Evolutionary conservation across 2,113 vertebrate genomes (phyloP), one percentile per base, ranked within the genome.

Genomic region (Drymodes brunneopygia): DNA sequence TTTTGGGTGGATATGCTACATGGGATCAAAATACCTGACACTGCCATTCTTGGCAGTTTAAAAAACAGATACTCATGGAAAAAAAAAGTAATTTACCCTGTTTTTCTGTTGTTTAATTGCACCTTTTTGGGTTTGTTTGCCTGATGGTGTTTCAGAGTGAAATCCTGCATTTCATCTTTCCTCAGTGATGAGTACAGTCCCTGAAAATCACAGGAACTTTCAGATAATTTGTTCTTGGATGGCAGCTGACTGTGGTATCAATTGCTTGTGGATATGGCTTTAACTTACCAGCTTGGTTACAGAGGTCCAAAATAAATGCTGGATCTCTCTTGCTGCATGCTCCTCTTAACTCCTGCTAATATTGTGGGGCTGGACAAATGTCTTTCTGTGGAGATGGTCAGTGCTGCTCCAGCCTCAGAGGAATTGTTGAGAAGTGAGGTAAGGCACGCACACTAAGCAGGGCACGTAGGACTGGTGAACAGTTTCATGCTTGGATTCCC

Each of bases 351-450:
- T 64, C 57, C 38, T 64, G 48, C 33, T 80, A 12, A 54, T 58
- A 31, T 21, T 48, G 44, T 6, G 5, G 29, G 64, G 47, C 75
- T 70, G 78, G 50, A 58, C n/a, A 71, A 35, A 48, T 44, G 54
- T 47, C 42, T 94, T 66, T n/a, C 45, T 75, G 45, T 93, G 86
- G 82, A 88, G 73, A 79, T 67, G 86, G 47, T 81, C 70, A 61
- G 83, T 42, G 72, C 38, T 73, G 74, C 88, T 94, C n/a, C 72
- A 89, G 87, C 44, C 73, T 75, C 48, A 38, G 71, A 88, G 51
- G 47, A 86, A 94, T 95, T 93, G 77, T 40, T 97, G 81, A 88
- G 80, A 69, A 90, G 81, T 93, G 93, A 96, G 89, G 91, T 95
- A 88, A 95, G 88, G 77, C 19, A 10, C 65, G 53, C 56, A 71